A percentile compares a stretch with the other conserved stretches of the same genome.
Evolutionary conservation across 2,888 invertebrate species (phyloP).

Genomic region (Leucophenga montana): DNA sequence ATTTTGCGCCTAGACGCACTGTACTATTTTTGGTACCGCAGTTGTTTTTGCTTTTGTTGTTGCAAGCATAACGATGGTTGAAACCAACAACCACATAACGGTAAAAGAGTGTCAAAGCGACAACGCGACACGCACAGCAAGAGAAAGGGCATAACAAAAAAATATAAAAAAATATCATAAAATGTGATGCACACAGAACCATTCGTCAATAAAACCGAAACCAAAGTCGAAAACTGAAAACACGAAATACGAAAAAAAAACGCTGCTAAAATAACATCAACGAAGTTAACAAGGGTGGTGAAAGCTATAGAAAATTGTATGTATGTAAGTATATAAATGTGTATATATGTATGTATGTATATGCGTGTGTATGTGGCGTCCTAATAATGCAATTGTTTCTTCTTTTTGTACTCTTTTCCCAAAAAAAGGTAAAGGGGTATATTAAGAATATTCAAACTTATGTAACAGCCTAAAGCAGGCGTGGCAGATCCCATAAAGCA

Average conservation of each 20-base stretch:
- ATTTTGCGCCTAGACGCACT: slow-evolving; percentile 59
- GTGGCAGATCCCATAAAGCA: no score
- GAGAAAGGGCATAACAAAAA: background rate
- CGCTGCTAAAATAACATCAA: background rate
- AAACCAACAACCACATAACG: background rate
- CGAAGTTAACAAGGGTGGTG: no score
- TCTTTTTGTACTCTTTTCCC: no score
- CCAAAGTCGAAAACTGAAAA: background rate
- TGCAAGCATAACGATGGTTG: background rate
- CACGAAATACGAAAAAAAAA: background rate
- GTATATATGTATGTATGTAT: no score
- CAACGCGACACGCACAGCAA: slow-evolving; percentile 19
- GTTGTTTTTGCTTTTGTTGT: slow-evolving; percentile 3
- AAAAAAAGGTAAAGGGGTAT: no score
- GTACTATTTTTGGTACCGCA: slow-evolving; percentile 10
- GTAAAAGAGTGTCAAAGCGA: slow-evolving; percentile 19
- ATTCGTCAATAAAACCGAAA: no score
- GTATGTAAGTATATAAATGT: no score
- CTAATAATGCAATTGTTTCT: no score
- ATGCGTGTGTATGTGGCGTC: no score
- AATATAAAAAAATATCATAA: background rate
- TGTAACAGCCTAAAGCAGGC: no score
- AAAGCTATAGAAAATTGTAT: no score
- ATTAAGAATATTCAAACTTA: no score
- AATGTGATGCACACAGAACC: background rate